Base-by-base conservation (phyloP, 1,140 invertebrate species). In the Bombus picipes region DNA sequence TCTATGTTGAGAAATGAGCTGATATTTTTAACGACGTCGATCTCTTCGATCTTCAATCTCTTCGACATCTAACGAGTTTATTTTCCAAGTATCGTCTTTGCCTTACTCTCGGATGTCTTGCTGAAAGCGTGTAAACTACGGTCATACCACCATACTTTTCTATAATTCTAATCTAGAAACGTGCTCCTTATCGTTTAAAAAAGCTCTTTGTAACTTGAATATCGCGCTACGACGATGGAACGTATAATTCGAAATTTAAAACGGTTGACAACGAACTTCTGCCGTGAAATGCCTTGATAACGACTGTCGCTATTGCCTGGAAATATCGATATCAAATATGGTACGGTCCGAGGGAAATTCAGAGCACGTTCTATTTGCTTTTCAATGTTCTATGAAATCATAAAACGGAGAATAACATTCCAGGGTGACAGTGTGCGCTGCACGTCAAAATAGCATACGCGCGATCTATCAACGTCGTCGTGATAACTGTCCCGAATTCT, bases 401-500 rank as follows among this genome's bases (percentile, higher is more conserved):
- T 47, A 73, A 81, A 81, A 81, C 68, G 70, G 70, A 57, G 34
- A 6, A 37, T 57, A 81, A 81, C 68, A 62, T 53, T 72, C 12
- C 34, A 6, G 3, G 5, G 22, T 9, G 66, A 8, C 32, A 10
- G 34, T 39, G 76, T 6, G 47, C 10, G 34, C 10, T 9, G 32
- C 41, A n/a, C 25, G 47, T 81, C 68, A 81, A 81, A 73, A 81
- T 41, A 41, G 34, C 79, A 43, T 71, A 73, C 37, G 32, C 28
- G 32, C 79, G 66, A 59, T 81, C 47, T 59, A 73, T 72, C 43
- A 62, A 74, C 70, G 53, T 81, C 53, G 39, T 28, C 41, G 18
- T n/a, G 28, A 43, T 70, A 78, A 78, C 82, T 78, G n/a, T 57
- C 37, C 65, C 74, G 25, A 84, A 84, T 84, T 78, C 65, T 32